These are phyloP conservation scores for Heliconius erato DNA, from an alignment of 2,888 invertebrate genomes.

Conservation along the genomic window DNA sequence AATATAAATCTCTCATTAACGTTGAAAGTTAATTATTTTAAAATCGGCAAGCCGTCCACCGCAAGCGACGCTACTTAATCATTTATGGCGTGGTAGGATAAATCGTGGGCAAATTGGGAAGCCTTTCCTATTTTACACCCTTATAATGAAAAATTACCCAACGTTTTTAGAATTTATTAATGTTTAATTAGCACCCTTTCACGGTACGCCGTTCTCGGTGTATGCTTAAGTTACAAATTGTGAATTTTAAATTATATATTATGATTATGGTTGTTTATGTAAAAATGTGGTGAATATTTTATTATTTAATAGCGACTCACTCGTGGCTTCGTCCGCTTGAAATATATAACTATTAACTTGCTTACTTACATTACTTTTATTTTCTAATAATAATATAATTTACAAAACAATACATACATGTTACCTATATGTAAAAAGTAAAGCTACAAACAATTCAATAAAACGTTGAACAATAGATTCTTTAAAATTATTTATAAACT, in stretches of 20 bases:
- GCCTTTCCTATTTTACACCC: slow-evolving; percentile 29
- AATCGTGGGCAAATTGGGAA: slow-evolving; percentile 40
- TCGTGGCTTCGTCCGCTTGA: too few relatives aligned
- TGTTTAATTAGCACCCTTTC: slow-evolving; percentile 27
- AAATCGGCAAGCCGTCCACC: slow-evolving; percentile 22
- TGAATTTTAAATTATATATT: not conserved
- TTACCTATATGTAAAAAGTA: too few relatives aligned
- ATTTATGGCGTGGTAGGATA: slow-evolving; percentile 36
- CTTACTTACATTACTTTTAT: too few relatives aligned
- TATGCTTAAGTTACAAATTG: not conserved
- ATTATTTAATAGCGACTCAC: not conserved
- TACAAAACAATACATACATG: too few relatives aligned
- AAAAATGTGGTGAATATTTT: not conserved
- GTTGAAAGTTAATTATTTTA: slow-evolving; percentile 22
- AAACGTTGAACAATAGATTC: too few relatives aligned
- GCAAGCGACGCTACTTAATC: slow-evolving; percentile 31
- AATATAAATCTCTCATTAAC: not conserved
- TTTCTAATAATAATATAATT: too few relatives aligned
- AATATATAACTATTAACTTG: too few relatives aligned
- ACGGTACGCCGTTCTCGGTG: not conserved
- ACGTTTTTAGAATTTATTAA: slow-evolving; percentile 37
- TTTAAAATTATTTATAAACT: too few relatives aligned
- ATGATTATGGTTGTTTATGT: not conserved
- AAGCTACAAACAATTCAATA: too few relatives aligned
- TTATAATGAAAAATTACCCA: slow-evolving; percentile 32